Evolutionary conservation across 1,140 invertebrate species (phyloP), one percentile per base, ranked within the genome.

Genomic region (Cotesia vestalis): DNA sequence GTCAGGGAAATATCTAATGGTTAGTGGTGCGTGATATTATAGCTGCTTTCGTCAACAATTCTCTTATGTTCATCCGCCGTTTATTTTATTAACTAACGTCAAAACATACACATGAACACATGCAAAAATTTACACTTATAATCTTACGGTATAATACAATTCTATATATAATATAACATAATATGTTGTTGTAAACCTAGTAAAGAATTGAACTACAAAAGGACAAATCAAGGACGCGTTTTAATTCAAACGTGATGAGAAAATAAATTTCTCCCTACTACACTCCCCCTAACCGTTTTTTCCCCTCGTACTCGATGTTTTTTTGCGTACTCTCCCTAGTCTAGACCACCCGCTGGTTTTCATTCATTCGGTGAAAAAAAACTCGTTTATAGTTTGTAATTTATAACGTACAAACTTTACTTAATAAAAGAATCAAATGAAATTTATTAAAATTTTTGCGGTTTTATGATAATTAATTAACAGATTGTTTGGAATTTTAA

Each of bases 201-300:
- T 27, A 27, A 36, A 36, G 34, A 62, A 6, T 67, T 40, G 59
- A 9, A 59, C 52, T 34, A 71, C 63, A 63, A 51, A 72, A 72
- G 70, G 70, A 72, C 63, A 55, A 66, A 51, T 72, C 63, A 72
- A 72, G 62, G 70, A 72, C 69, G 46, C 69, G 63, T 71, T 64
- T 34, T 51, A 70, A 70, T 63, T 70, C 63, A 46, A 71, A 34
- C 68, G 52, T 14, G 66, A 69, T n/a, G 35, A 69, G 57, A 59
- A 57, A 69, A 69, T 53, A 17, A 36, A 60, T 60, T 46, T 46
- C 64, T 53, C 64, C 35, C 27, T 27, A 27, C 27, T 27, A 27
- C 27, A 27, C 27, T 27, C 27, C 64, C 46, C 64, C 40, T 46
- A 46, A 46, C 40, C 40, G 40, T 46, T 40, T 34, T 46, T 52